These are phyloP conservation scores for Apus apus DNA, from an alignment of 2,113 vertebrate genomes.

Conservation along the genomic window DNA sequence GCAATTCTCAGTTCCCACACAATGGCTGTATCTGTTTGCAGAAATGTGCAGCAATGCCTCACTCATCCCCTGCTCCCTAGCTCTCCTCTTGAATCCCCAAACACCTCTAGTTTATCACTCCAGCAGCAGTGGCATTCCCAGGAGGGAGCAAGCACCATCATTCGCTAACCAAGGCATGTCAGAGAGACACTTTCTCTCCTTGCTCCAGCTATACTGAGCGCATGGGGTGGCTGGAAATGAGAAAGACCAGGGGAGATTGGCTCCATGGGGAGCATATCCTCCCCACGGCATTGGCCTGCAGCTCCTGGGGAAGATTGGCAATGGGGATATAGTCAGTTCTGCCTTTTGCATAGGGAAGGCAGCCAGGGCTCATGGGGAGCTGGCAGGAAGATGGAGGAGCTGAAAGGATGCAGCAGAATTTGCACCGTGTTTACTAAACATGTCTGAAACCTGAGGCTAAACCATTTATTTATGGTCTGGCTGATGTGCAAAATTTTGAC, in stretches of 20 bases:
- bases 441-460: not conserved
- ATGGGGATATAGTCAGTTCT: not conserved
- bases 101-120: not conserved
- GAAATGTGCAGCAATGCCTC: not conserved
- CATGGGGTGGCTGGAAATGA: not conserved
- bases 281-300: not conserved
- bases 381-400: not conserved
- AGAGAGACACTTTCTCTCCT: not conserved
- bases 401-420: not conserved
- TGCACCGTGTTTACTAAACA: not conserved
- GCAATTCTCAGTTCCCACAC: not conserved
- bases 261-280: not conserved
- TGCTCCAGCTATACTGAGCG: not conserved
- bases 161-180: not conserved
- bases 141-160: not conserved
- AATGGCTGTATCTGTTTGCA: not conserved
- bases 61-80: not conserved
- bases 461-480: not conserved
- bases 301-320: not conserved
- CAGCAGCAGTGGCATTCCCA: not conserved
- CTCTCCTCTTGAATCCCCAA: not conserved
- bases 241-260: not conserved
- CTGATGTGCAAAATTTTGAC: not conserved
- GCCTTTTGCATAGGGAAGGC: not conserved
- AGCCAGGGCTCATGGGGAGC: not conserved